Percentiles rank a stretch among this genome's conserved stretches.
Evolutionary conservation across 1,140 invertebrate species (phyloP).

Genomic region (Liolophura sinensis): DNA sequence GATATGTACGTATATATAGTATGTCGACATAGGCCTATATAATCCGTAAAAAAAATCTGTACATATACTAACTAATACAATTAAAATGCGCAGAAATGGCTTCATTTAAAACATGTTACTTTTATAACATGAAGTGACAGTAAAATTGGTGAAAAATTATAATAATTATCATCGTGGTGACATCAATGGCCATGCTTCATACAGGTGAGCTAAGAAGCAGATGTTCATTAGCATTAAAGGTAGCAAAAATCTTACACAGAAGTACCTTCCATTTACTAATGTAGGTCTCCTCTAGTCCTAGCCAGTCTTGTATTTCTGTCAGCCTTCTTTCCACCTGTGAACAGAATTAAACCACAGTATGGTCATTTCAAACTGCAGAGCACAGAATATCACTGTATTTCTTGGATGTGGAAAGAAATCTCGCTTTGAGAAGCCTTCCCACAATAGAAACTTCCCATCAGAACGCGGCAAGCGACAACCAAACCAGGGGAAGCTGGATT

Average conservation of each 20-base stretch:
- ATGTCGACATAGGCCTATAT: too few relatives aligned
- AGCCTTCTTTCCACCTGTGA: conserved; percentile 44
- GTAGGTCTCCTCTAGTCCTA: conserved; percentile 42
- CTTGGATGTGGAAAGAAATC: too few relatives aligned
- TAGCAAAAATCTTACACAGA: neutral
- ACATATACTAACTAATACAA: too few relatives aligned
- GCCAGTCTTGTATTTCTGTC: conserved; percentile 54
- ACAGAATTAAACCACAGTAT: conserved; percentile 11
- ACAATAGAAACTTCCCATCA: too few relatives aligned
- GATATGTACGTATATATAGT: conserved; percentile 12
- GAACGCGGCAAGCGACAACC: too few relatives aligned
- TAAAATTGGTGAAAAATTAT: neutral
- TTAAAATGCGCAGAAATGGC: neutral
- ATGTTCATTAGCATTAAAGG: too few relatives aligned
- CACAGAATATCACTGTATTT: neutral
- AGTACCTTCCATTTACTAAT: conserved; percentile 40
- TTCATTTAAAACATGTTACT: neutral
- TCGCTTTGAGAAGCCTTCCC: too few relatives aligned
- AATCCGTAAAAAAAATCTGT: too few relatives aligned
- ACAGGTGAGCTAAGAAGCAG: neutral
- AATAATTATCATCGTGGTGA: too few relatives aligned
- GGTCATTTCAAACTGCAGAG: neutral
- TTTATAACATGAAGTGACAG: neutral
- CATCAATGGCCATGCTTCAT: too few relatives aligned
- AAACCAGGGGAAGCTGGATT: too few relatives aligned